Evolutionary conservation across 1,140 invertebrate genomes (phyloP).

Genomic region (Pseudomyrmex gracilis): DNA sequence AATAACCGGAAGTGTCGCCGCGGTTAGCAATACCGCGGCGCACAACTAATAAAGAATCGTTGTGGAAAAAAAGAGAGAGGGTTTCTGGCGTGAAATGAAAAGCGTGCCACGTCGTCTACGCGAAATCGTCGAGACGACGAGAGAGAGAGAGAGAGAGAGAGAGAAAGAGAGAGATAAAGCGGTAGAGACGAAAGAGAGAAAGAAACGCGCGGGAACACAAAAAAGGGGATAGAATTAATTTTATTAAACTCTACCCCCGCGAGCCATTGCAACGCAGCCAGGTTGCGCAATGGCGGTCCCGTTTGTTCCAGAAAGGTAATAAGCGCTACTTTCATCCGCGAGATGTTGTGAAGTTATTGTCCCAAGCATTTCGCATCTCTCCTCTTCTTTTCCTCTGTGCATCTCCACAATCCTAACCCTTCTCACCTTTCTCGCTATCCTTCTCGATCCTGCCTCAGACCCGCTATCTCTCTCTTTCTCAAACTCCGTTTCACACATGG

Average conservation of each 20-base stretch:
- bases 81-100: conserved; percentile 59
- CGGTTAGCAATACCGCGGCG: conserved; percentile 20
- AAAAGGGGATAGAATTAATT: conserved; percentile 67
- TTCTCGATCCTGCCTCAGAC: conserved; percentile 54
- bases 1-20: conserved; percentile 40
- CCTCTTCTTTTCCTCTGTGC: not conserved
- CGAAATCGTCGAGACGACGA: conserved; percentile 29
- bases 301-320: conserved; percentile 73
- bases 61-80: not conserved
- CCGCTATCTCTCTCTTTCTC: not conserved
- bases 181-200: not conserved
- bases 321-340: conserved; percentile 74
- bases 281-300: conserved; percentile 48
- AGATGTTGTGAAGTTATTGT: conserved; percentile 75
- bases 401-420: not conserved
- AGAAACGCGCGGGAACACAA: not conserved
- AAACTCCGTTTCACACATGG: conserved; percentile 41
- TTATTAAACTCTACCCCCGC: conserved; percentile 70
- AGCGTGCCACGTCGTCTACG: conserved; percentile 40
- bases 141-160: conserved; percentile 5
- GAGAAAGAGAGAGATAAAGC: not conserved
- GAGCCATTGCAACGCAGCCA: conserved; percentile 50
- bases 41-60: conserved; percentile 21
- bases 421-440: conserved; percentile 34
- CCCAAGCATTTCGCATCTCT: not conserved